Conservation (phyloP, 2,797 vertebrate species). For the Thripadectes ignobilis region DNA sequence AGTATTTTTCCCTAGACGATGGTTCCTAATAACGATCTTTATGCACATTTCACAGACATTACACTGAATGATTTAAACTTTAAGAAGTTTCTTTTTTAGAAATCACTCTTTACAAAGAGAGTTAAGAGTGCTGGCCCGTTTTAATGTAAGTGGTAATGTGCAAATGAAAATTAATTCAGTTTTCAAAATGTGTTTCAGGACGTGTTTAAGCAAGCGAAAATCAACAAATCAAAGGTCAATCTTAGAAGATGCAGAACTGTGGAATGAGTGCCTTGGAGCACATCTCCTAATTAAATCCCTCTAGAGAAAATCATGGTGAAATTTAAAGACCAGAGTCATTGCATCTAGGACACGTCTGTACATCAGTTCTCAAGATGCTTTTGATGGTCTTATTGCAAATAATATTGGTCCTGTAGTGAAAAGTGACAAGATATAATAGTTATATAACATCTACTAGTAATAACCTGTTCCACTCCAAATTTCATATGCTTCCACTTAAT, state of each 20-base stretch:
- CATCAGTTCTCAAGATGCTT: not conserved
- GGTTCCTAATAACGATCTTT: constrained; percentile 44
- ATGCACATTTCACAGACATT: constrained; percentile 43
- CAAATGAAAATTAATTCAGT: constrained; percentile 49
- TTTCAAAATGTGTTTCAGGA: constrained; percentile 18
- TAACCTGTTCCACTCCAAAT: not conserved
- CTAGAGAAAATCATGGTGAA: not conserved
- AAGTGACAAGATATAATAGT: not conserved
- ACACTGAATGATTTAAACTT: constrained; percentile 18
- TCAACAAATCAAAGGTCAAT: constrained; percentile 41
- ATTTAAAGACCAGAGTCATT: not conserved
- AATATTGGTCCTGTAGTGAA: not conserved
- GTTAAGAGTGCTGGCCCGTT: not conserved
- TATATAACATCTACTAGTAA: not conserved
- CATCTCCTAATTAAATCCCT: constrained; percentile 9
- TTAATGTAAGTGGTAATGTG: not conserved
- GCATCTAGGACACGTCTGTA: not conserved
- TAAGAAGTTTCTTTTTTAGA: not conserved
- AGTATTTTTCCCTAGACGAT: constrained; percentile 8
- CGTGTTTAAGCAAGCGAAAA: constrained; percentile 3
- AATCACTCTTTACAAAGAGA: not conserved
- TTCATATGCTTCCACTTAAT: not conserved
- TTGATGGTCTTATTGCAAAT: not conserved
- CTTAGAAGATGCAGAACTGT: not conserved
- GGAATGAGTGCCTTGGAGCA: not conserved